Conservation (phyloP, 2,797 vertebrate genomes). For the Pagetopsis macropterus region DNA sequence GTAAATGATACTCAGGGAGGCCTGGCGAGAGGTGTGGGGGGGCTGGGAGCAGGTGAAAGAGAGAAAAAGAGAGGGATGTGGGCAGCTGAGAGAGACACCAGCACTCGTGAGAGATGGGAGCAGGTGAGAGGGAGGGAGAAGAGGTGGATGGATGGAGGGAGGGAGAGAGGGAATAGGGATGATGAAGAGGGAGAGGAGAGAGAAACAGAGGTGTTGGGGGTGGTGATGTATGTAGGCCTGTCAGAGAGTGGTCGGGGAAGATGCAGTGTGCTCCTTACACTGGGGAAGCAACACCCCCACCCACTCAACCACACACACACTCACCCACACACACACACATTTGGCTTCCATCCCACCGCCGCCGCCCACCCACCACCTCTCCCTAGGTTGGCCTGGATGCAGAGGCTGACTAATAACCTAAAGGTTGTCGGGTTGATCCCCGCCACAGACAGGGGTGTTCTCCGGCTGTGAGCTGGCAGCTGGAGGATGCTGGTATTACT, state of each 20-base stretch:
- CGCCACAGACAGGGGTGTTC: constrained; percentile 75
- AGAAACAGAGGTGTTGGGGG: constrained; percentile 85
- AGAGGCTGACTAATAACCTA: constrained; percentile 80
- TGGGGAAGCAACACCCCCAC: constrained; percentile 81
- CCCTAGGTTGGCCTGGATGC: constrained; percentile 74
- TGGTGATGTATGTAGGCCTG: constrained; percentile 88
- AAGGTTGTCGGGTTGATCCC: constrained; percentile 81
- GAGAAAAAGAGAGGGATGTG: constrained; percentile 64
- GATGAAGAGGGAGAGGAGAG: constrained; percentile 82
- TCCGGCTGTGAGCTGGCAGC: constrained; percentile 77
- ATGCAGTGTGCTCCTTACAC: constrained; percentile 86
- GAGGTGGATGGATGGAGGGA: constrained; percentile 76
- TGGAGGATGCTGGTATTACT: constrained; percentile 74
- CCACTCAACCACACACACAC: constrained; percentile 65
- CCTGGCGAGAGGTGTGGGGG: constrained; percentile 73
- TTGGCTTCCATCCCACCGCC: constrained; percentile 71
- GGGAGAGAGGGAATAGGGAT: constrained; percentile 80
- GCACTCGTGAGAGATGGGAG: constrained; percentile 73
- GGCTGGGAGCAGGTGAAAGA: constrained; percentile 66
- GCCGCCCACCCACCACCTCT: constrained; percentile 63
- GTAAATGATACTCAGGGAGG: constrained; percentile 88
- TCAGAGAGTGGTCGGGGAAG: constrained; percentile 85
- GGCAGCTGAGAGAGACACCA: constrained; percentile 70
- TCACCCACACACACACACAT: constrained; percentile 54
- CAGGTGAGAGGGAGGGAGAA: constrained; percentile 71